Evolutionary conservation across 2,113 vertebrate genomes (phyloP), one percentile per base, ranked within the genome.

Genomic region (Dolichotis patagonum): DNA sequence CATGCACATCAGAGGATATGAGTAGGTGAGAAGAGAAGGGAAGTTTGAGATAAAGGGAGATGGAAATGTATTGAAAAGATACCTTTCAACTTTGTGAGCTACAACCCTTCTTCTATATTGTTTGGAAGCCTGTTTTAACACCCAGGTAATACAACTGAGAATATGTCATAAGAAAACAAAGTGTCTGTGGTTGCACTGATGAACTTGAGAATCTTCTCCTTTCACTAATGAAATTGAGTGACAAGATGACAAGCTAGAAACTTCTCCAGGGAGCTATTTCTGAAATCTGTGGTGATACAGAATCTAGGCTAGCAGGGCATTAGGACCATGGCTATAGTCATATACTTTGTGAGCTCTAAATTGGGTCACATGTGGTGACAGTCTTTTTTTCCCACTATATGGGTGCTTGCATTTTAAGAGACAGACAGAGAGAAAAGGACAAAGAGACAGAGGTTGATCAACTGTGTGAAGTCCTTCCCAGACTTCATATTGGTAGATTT

Each of bases 281-380:
- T 94, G 49, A 89, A 95, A 35, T 82, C 46, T 30, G 0, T 83
- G 32, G 60, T n/a, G 65, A 85, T 82, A 17, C 58, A 83, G 65
- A 90, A 94, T 97, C 69, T 91, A 88, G 89, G 71, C 56, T 93
- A 81, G 67, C 16, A 82, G 67, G 46, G 49, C 77, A 85, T 52
- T 77, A 82, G 43, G 35, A 67, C 35, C 88, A 87, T 94, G 88
- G 52, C 46, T 90, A 90, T 19, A 89, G 43, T 84, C 80, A 54
- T 35, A 75, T 94, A 35, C 84, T 95, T 92, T 92, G 56, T 96
- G 94, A 93, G 35, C 80, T 28, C 54, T 89, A 95, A 94, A 91
- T 52, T 78, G 49, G n/a, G 1, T 82, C 17, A 88, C 41, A 69
- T 85, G 26, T 5, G 85, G 30, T 88, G 43, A 96, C 26, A 83